Conservation (phyloP, 2,797 vertebrate species). For the Sebastes wilsoni region DNA sequence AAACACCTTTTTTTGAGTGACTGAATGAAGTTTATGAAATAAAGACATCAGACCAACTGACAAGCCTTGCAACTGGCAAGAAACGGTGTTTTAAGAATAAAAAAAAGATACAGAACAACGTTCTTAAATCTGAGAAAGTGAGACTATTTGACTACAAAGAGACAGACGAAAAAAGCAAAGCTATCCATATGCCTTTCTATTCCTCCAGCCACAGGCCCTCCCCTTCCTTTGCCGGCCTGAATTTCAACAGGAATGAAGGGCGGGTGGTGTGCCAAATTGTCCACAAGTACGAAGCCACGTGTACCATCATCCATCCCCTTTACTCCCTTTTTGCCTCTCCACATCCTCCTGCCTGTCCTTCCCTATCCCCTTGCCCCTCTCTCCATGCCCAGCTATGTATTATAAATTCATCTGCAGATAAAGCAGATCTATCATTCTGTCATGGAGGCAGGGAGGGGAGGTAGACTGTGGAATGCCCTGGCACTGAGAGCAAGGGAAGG, state of each 20-base stretch:
- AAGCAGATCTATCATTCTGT: constrained; percentile 80
- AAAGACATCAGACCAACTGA: background rate
- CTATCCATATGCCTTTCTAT: background rate
- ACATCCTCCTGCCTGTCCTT: constrained; percentile 51
- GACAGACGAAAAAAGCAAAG: constrained; percentile 1
- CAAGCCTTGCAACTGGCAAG: background rate
- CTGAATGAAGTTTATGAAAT: background rate
- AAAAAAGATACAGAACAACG: background rate
- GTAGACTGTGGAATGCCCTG: constrained; percentile 75
- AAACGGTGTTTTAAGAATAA: background rate
- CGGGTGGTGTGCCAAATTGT: constrained; percentile 48
- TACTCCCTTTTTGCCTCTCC: constrained; percentile 16
- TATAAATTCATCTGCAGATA: constrained; percentile 78
- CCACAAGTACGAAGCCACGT: constrained; percentile 39
- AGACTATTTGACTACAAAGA: background rate
- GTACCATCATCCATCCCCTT: constrained; percentile 36
- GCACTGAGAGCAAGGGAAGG: constrained; percentile 63
- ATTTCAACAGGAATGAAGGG: constrained; percentile 28
- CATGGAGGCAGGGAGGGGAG: constrained; percentile 70
- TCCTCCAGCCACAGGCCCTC: constrained; percentile 3
- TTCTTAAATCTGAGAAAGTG: constrained; percentile 3
- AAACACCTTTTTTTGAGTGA: constrained; percentile 1
- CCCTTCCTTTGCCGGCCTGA: background rate
- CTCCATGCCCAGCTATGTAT: constrained; percentile 59
- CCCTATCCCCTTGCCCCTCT: constrained; percentile 43